Percentiles rank a stretch among this genome's conserved stretches.
phyloP scores from a whole-genome alignment of 1,140 invertebrate species.

The Laodelphax striatellus region DNA sequence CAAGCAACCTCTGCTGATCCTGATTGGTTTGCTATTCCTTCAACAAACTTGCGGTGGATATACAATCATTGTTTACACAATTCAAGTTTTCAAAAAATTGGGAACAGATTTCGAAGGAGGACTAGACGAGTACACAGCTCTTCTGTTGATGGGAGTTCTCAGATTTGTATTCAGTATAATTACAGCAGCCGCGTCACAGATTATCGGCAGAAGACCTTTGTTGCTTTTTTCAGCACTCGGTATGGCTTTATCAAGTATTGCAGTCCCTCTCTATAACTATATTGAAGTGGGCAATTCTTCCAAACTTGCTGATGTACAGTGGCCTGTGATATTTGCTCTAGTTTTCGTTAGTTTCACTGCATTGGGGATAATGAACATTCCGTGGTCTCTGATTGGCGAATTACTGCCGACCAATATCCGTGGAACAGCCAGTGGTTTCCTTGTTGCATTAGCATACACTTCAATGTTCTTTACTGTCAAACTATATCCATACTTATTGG shows the following conservation, averaged over 20 bases:
- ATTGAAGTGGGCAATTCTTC: neutral
- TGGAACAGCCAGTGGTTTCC: conserved; percentile 38
- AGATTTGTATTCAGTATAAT: conserved; percentile 39
- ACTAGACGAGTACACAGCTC: conserved; percentile 34
- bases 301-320: neutral
- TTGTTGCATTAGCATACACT: conserved; percentile 45
- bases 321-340: conserved; percentile 31
- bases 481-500: conserved; percentile 41
- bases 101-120: conserved; percentile 32
- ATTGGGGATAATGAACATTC: conserved; percentile 43
- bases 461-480: conserved; percentile 53
- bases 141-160: conserved; percentile 37
- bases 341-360: conserved; percentile 41
- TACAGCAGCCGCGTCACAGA: conserved; percentile 36
- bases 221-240: conserved; percentile 39
- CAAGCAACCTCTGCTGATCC: conserved; percentile 32
- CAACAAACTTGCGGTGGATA: conserved; percentile 47
- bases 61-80: conserved; percentile 55
- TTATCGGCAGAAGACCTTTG: conserved; percentile 37
- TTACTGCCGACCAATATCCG: conserved; percentile 30
- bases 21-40: conserved; percentile 38
- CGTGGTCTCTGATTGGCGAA: conserved; percentile 48
- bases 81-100: conserved; percentile 40
- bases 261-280: neutral
- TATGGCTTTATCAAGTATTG: conserved; percentile 31